A percentile compares a stretch with the other conserved stretches of the same genome.
Evolutionary conservation across 2,113 vertebrate genomes (phyloP).

Genomic region (Empidonax traillii): DNA sequence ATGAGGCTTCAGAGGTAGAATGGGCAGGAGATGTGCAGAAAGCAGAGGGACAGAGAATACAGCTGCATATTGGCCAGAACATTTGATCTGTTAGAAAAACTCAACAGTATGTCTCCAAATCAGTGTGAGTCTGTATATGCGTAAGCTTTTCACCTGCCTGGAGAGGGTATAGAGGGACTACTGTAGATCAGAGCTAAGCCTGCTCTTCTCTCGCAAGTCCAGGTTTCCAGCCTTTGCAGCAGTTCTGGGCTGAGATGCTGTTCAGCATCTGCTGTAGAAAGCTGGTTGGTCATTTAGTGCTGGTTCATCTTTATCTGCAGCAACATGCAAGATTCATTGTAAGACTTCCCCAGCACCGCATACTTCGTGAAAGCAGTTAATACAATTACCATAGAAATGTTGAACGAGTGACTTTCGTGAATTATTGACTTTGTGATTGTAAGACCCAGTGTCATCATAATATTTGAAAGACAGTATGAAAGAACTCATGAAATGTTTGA

Average conservation of each 20-base stretch:
- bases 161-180: neutral
- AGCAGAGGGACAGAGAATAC: neutral
- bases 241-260: neutral
- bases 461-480: neutral
- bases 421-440: neutral
- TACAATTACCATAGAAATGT: neutral
- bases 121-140: fast-evolving
- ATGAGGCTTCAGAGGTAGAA: neutral
- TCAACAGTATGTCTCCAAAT: neutral
- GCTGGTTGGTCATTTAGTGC: neutral
- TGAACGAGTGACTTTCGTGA: neutral
- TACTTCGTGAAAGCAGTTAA: neutral
- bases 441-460: neutral
- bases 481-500: neutral
- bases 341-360: neutral
- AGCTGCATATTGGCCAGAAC: neutral
- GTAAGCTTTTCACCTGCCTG: neutral
- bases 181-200: neutral
- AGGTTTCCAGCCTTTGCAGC: neutral
- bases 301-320: neutral
- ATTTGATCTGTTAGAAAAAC: neutral
- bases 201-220: fast-evolving
- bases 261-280: neutral
- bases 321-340: neutral
- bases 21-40: neutral